Evolutionary conservation across 2,113 vertebrate genomes (phyloP).

Genomic region (Myotis lucifugus): DNA sequence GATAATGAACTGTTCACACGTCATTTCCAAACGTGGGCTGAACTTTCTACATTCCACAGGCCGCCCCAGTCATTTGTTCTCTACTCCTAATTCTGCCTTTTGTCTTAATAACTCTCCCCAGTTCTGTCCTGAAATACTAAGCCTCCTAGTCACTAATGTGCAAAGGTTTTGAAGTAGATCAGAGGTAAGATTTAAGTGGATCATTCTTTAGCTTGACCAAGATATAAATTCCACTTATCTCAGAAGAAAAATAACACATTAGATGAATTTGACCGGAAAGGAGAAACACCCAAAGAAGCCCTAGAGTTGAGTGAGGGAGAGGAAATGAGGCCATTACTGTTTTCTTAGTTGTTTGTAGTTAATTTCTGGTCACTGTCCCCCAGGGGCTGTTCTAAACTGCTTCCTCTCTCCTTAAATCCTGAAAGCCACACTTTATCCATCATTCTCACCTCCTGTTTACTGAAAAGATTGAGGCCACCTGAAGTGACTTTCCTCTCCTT

Average conservation of each 20-base stretch:
- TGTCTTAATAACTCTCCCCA: neutral
- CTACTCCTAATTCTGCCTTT: neutral
- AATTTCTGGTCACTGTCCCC: neutral
- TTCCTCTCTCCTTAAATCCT: neutral
- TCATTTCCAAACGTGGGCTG: neutral
- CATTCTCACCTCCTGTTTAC: neutral
- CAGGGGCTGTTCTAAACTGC: neutral
- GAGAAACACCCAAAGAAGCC: neutral
- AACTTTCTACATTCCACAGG: neutral
- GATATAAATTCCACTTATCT: neutral
- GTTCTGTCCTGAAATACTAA: neutral
- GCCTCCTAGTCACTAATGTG: neutral
- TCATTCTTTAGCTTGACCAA: conserved; percentile 22
- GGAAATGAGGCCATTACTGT: conserved; percentile 7
- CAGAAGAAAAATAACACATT: neutral
- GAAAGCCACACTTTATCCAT: neutral
- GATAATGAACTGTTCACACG: neutral
- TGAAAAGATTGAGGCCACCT: neutral
- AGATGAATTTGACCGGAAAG: neutral
- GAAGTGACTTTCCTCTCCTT: neutral
- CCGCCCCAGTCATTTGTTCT: neutral
- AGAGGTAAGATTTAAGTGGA: neutral
- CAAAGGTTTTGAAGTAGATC: conserved; percentile 13
- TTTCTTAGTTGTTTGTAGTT: neutral
- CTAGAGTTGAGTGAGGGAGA: neutral